Conservation (phyloP, 2,113 vertebrate species). For the Takifugu bimaculatus region DNA sequence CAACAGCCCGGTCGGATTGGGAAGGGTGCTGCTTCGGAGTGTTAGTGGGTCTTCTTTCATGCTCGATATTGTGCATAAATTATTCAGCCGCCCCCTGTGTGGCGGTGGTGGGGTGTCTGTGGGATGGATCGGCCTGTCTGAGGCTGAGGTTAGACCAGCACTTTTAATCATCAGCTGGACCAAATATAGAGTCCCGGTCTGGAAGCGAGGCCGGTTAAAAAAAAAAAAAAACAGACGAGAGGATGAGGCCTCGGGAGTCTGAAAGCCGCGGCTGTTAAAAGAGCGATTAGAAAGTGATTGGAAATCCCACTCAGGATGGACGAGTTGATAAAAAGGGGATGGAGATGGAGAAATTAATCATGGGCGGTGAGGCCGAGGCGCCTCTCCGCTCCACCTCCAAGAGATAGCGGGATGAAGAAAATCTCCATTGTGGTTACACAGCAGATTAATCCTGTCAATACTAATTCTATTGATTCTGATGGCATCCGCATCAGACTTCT, state of each 20-base stretch:
- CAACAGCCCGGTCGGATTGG: conserved; percentile 46
- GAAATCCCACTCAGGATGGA: conserved; percentile 8
- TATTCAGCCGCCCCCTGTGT: conserved; percentile 72
- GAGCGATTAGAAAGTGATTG: conserved; percentile 1
- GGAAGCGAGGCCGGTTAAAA: conserved; percentile 39
- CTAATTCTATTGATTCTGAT: conserved; percentile 73
- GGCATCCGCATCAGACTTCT: conserved; percentile 57
- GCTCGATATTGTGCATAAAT: conserved; percentile 82
- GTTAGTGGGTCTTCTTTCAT: conserved; percentile 77
- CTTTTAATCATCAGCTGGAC: conserved; percentile 77
- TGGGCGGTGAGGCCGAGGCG: conserved; percentile 48
- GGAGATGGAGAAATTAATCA: conserved; percentile 30
- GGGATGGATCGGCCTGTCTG: conserved; percentile 80
- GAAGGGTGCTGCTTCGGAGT: conserved; percentile 52
- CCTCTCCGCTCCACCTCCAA: conserved; percentile 35
- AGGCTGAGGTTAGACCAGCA: conserved; percentile 71
- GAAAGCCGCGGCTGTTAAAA: neutral
- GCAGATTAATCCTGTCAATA: conserved; percentile 69
- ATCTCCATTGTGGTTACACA: conserved; percentile 65
- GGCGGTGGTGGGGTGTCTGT: conserved; percentile 68
- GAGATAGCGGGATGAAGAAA: conserved; percentile 62
- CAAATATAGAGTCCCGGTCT: conserved; percentile 72
- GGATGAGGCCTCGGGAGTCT: neutral
- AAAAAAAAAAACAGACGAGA: conserved; percentile 6
- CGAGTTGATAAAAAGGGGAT: conserved; percentile 8